These are phyloP conservation scores for Leguminivora glycinivorella DNA, from an alignment of 1,140 invertebrate genomes.

Conservation along the genomic window DNA sequence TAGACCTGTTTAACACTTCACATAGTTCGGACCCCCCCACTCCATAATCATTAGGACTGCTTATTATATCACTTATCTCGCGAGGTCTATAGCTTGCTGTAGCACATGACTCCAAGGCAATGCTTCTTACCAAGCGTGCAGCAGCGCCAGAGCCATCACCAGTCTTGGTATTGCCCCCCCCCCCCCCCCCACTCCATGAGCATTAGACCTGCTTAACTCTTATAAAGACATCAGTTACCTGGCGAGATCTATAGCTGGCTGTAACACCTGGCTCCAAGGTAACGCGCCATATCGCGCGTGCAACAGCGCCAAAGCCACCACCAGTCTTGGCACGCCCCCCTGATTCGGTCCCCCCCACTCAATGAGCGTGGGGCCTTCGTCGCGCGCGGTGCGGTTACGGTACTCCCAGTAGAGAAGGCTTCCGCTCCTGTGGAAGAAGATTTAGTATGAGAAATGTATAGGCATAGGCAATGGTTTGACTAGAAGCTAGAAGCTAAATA, in stretches of 20 bases:
- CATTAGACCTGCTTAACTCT: too few species aligned
- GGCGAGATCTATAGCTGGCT: slow-evolving; percentile 83
- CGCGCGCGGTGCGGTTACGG: slow-evolving; percentile 48
- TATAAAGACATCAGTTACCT: slow-evolving; percentile 56
- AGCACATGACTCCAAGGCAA: slow-evolving; percentile 84
- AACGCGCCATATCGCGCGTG: slow-evolving; percentile 82
- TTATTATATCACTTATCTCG: slow-evolving; percentile 61
- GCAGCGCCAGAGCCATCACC: too few species aligned
- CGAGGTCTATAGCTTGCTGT: slow-evolving; percentile 82
- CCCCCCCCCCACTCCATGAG: too few species aligned
- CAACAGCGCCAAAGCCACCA: slow-evolving; percentile 58
- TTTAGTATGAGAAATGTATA: not conserved
- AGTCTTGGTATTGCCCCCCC: too few species aligned
- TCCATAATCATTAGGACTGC: too few species aligned
- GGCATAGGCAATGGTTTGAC: not conserved
- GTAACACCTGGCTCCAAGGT: slow-evolving; percentile 82
- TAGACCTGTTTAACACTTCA: too few species aligned
- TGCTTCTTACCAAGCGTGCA: slow-evolving; percentile 81
- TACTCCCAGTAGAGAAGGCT: slow-evolving; percentile 87
- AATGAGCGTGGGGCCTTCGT: slow-evolving; percentile 41
- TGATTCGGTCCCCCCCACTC: slow-evolving; percentile 50
- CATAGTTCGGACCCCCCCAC: too few species aligned
- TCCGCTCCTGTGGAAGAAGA: slow-evolving; percentile 81
- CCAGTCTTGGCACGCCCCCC: slow-evolving; percentile 44
- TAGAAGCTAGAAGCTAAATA: too few species aligned